phyloP scores from a whole-genome alignment of 1,140 invertebrate species.

The Kradibia gibbosae region DNA sequence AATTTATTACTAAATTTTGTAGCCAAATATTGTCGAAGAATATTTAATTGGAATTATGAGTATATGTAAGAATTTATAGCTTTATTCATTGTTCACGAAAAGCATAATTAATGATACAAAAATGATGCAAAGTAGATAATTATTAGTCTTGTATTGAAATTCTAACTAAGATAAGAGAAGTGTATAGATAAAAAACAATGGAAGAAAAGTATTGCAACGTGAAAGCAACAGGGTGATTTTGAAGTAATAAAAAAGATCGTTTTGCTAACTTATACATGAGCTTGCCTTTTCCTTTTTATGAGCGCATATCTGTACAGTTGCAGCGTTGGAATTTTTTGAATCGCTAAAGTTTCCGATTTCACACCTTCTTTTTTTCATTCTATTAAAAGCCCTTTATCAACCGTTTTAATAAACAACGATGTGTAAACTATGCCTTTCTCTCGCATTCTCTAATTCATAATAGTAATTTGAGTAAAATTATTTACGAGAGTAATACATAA shows the following conservation, averaged over 20 bases:
- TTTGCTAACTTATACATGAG: not conserved
- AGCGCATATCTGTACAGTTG: not conserved
- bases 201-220: not conserved
- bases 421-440: slow-evolving; percentile 12
- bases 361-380: not conserved
- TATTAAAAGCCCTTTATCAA: not conserved
- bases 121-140: too few species aligned
- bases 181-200: not conserved
- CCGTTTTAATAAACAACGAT: slow-evolving; percentile 19
- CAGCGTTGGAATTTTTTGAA: slow-evolving; percentile 10
- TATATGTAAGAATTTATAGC: too few species aligned
- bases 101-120: too few species aligned
- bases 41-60: too few species aligned
- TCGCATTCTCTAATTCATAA: not conserved
- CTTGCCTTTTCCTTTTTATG: not conserved
- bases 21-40: too few species aligned
- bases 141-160: too few species aligned
- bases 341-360: slow-evolving; percentile 22
- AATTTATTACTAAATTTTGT: too few species aligned
- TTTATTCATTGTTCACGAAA: too few species aligned
- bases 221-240: not conserved
- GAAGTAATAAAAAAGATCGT: not conserved
- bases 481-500: not conserved
- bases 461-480: slow-evolving; percentile 20
- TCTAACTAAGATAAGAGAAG: not conserved